Percentiles rank a stretch among this genome's conserved stretches.
Evolutionary conservation across 1,140 invertebrate genomes (phyloP).

Genomic region (Acromyrmex heyeri): DNA sequence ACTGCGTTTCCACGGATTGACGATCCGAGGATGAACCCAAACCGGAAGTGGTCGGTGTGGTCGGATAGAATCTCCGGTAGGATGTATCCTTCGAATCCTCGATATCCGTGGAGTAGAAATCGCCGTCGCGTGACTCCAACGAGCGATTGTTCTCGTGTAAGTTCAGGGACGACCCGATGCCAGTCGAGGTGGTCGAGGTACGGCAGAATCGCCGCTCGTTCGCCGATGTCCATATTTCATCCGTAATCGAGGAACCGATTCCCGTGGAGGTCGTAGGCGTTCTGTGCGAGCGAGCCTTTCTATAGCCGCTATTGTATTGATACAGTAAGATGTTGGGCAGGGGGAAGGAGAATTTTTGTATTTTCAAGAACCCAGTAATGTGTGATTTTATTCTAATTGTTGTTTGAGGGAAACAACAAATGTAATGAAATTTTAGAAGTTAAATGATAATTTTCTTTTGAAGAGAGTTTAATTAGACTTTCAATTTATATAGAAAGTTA

Average conservation of each 20-base stretch:
- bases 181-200: slow-evolving; percentile 80
- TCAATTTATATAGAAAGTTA: not conserved
- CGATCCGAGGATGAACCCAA: slow-evolving; percentile 80
- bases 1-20: slow-evolving; percentile 77
- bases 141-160: slow-evolving; percentile 81
- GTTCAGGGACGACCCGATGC: slow-evolving; percentile 80
- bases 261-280: slow-evolving; percentile 79
- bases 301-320: slow-evolving; percentile 19
- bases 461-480: not conserved
- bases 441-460: not conserved
- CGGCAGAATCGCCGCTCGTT: slow-evolving; percentile 79
- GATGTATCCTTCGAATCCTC: slow-evolving; percentile 79
- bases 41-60: slow-evolving; percentile 80
- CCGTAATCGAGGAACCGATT: slow-evolving; percentile 78
- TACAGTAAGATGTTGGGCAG: not conserved
- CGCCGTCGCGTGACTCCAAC: slow-evolving; percentile 78
- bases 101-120: slow-evolving; percentile 80
- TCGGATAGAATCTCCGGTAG: slow-evolving; percentile 76
- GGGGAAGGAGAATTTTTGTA: not conserved
- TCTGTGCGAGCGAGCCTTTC: slow-evolving; percentile 67
- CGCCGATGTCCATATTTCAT: slow-evolving; percentile 82
- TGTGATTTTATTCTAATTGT: not conserved
- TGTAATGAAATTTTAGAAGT: not conserved
- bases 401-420: not conserved
- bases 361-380: not conserved